A percentile compares a stretch with the other conserved stretches of the same genome.
These are phyloP conservation scores for Rhipidura dahli DNA, from an alignment of 2,113 vertebrate genomes.

Conservation along the genomic window DNA sequence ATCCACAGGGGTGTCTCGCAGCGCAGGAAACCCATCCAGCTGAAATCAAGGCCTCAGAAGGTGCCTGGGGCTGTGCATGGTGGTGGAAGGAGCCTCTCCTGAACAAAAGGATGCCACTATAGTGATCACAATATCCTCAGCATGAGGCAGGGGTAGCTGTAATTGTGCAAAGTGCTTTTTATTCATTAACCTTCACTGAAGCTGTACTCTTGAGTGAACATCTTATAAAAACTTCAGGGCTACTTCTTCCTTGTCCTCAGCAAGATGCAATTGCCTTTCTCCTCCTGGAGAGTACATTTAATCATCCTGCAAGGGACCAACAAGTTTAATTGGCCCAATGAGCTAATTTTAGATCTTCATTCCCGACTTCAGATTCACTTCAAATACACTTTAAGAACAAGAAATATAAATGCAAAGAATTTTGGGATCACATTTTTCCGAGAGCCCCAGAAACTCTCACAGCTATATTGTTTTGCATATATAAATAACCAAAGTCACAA, in stretches of 20 bases:
- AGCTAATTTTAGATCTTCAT: conserved; percentile 19
- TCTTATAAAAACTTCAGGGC: neutral
- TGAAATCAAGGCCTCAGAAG: neutral
- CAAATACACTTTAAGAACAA: neutral
- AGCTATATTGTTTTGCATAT: neutral
- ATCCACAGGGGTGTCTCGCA: neutral
- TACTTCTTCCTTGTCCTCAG: neutral
- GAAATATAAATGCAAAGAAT: neutral
- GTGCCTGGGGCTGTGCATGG: neutral
- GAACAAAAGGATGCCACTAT: neutral
- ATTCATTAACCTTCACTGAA: neutral
- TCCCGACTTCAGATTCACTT: neutral
- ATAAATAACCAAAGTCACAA: neutral
- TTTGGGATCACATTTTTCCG: neutral
- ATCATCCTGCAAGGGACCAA: neutral
- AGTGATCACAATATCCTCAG: neutral
- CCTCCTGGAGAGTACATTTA: neutral
- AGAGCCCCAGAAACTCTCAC: neutral
- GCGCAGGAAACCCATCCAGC: neutral
- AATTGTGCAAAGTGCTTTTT: conserved; percentile 10
- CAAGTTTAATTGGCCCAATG: neutral
- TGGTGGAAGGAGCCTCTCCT: neutral
- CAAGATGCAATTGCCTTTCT: conserved; percentile 14
- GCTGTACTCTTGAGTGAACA: neutral
- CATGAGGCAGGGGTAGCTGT: neutral